A percentile compares a stretch with the other conserved stretches of the same genome.
Conservation (phyloP, 2,888 invertebrate genomes). For the Baronia brevicornis region DNA sequence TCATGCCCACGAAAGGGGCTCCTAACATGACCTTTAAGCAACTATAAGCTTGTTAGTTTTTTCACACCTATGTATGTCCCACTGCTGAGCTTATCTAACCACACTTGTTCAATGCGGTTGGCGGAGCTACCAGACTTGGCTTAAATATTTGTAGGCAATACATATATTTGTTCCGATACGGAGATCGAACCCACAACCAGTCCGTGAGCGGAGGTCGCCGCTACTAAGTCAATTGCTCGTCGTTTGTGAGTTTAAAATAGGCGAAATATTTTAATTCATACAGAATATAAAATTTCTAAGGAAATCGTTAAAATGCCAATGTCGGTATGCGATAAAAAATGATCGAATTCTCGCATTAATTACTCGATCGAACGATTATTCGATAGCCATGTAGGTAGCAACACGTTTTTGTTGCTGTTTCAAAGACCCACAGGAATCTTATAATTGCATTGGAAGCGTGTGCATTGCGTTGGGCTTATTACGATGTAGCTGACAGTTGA, state of each 20-base stretch:
- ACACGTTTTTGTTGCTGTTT: slow-evolving; percentile 36
- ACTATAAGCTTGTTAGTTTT: too few relatives aligned
- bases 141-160: too few relatives aligned
- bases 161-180: too few relatives aligned
- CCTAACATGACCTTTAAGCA: too few relatives aligned
- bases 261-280: slow-evolving; percentile 35
- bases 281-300: slow-evolving; percentile 35
- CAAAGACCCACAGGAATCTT: slow-evolving; percentile 19
- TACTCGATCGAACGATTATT: slow-evolving; percentile 47
- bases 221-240: too few relatives aligned
- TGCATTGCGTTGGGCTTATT: slow-evolving; percentile 10
- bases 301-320: slow-evolving; percentile 51
- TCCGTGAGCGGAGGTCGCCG: too few relatives aligned
- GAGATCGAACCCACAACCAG: too few relatives aligned
- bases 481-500: slow-evolving; percentile 19
- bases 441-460: slow-evolving; percentile 24
- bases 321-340: slow-evolving; percentile 30
- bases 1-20: too few relatives aligned
- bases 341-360: slow-evolving; percentile 32
- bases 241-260: slow-evolving; percentile 26
- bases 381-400: slow-evolving; percentile 29
- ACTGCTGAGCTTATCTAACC: too few relatives aligned
- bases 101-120: too few relatives aligned
- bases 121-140: too few relatives aligned
- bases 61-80: too few relatives aligned